phyloP scores from a whole-genome alignment of 2,888 invertebrate species.

The Danaus chrysippus region DNA sequence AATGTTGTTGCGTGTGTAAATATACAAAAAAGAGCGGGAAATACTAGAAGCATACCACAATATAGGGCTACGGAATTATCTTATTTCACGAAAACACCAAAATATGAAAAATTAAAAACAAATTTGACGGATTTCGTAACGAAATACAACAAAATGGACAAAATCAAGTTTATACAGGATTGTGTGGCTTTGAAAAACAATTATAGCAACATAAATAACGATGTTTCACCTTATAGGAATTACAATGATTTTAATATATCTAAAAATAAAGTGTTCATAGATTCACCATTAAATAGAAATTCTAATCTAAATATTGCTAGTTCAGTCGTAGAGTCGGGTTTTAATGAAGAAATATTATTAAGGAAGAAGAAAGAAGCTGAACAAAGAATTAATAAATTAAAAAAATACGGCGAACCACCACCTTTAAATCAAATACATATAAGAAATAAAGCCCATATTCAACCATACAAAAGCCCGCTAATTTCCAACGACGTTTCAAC shows the following conservation, averaged over 20 bases:
- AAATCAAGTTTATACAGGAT: constrained; percentile 49
- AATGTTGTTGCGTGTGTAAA: constrained; percentile 80
- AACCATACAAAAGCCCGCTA: constrained; percentile 63
- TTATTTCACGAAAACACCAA: constrained; percentile 81
- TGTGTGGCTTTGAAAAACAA: constrained; percentile 56
- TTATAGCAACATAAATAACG: constrained; percentile 48
- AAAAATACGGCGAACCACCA: constrained; percentile 77
- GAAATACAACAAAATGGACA: constrained; percentile 41
- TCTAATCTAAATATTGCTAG: constrained; percentile 59
- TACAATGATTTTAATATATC: constrained; percentile 49
- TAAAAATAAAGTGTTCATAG: constrained; percentile 54
- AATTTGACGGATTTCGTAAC: constrained; percentile 66
- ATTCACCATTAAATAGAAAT: constrained; percentile 50
- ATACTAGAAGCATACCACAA: constrained; percentile 73
- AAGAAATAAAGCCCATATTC: constrained; percentile 56
- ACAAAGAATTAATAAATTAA: no score
- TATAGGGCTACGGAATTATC: constrained; percentile 82
- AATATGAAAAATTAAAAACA: constrained; percentile 66
- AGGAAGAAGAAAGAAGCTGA: no score
- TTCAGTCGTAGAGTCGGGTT: constrained; percentile 69
- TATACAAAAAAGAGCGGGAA: constrained; percentile 79
- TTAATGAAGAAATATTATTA: constrained; percentile 52
- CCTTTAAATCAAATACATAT: constrained; percentile 72
- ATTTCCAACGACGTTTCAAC: constrained; percentile 33
- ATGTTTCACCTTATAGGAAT: constrained; percentile 59